Conservation (phyloP, 1,140 invertebrate genomes). For the Tetragonula clypearis region DNA sequence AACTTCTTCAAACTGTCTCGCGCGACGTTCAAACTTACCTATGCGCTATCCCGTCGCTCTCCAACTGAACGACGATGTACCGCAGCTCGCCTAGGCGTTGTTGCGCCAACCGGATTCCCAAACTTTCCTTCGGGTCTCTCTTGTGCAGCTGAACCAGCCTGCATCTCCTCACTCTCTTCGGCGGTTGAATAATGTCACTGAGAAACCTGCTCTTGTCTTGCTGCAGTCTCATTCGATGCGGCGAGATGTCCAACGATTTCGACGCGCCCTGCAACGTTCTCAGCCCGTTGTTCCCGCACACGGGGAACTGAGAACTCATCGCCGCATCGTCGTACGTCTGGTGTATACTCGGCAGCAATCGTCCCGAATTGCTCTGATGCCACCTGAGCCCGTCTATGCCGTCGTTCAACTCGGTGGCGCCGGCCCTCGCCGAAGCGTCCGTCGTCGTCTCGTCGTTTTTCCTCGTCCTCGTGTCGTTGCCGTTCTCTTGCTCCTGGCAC, state of each 20-base stretch:
- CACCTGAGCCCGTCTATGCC: conserved; percentile 75
- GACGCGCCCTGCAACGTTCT: neutral
- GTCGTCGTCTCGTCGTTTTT: conserved; percentile 21
- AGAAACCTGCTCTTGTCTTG: conserved; percentile 79
- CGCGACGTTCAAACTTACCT: conserved; percentile 81
- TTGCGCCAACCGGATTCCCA: conserved; percentile 87
- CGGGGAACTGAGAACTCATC: conserved; percentile 50
- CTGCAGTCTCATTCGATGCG: conserved; percentile 76
- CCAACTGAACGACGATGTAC: conserved; percentile 91
- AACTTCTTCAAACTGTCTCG: no score
- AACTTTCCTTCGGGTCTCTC: conserved; percentile 85
- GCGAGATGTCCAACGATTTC: conserved; percentile 60
- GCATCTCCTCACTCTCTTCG: conserved; percentile 73
- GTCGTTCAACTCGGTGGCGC: conserved; percentile 54
- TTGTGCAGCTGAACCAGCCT: conserved; percentile 80
- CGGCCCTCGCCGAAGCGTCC: conserved; percentile 4
- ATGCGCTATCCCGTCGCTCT: conserved; percentile 90
- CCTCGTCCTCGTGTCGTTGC: conserved; percentile 32
- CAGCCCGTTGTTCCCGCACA: conserved; percentile 54
- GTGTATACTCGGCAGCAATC: conserved; percentile 78
- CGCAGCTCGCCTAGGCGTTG: conserved; percentile 86
- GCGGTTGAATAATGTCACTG: conserved; percentile 77
- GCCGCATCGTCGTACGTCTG: conserved; percentile 67
- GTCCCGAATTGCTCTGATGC: conserved; percentile 77
- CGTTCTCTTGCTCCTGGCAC: conserved; percentile 64